These are phyloP conservation scores for Synanthedon andrenaeformis DNA, from an alignment of 2,888 invertebrate genomes.

Conservation along the genomic window DNA sequence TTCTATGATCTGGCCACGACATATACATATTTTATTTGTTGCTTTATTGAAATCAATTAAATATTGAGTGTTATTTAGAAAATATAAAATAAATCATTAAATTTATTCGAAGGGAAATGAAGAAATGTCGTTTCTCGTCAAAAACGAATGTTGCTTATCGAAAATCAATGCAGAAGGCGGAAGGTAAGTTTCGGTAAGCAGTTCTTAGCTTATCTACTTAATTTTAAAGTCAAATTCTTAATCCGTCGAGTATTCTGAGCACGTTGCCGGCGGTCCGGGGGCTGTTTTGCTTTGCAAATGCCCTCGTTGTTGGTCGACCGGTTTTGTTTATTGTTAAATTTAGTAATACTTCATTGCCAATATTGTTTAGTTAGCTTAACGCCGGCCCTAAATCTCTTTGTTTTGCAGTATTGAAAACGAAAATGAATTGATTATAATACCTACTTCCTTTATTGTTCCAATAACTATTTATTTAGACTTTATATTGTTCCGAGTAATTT, in stretches of 20 bases:
- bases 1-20: no score
- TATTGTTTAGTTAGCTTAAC: not conserved
- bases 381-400: not conserved
- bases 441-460: no score
- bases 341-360: not conserved
- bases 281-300: slow-evolving; percentile 1
- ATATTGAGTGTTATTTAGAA: no score
- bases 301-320: not conserved
- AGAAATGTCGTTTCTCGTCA: not conserved
- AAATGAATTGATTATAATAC: no score
- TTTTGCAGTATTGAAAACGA: no score
- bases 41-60: no score
- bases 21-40: no score
- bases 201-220: slow-evolving; percentile 1
- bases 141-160: not conserved
- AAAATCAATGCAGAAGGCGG: not conserved
- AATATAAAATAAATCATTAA: no score
- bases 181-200: not conserved
- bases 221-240: slow-evolving; percentile 2
- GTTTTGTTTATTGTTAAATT: not conserved
- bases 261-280: slow-evolving; percentile 1
- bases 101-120: no score
- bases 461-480: no score
- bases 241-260: slow-evolving; percentile 1
- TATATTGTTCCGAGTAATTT: no score